Evolutionary conservation across 2,797 vertebrate genomes (phyloP).

Genomic region (Enteromius trimaculatus): DNA sequence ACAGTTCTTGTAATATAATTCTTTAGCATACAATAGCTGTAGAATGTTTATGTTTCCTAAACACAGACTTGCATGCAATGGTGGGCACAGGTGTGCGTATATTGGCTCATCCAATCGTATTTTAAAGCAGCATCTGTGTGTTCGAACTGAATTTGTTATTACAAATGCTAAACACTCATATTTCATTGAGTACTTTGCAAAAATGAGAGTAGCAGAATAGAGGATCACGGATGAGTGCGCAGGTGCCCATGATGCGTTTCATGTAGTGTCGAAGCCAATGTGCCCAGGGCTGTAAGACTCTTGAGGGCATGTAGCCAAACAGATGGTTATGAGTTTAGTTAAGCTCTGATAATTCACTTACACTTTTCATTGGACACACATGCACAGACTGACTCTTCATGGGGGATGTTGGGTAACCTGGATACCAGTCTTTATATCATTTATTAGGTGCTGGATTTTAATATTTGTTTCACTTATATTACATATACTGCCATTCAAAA

Average conservation of each 20-base stretch:
- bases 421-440: constrained; percentile 13
- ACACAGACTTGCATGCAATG: neutral
- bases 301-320: constrained; percentile 59
- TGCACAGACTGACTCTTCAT: constrained; percentile 41
- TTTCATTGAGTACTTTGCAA: neutral
- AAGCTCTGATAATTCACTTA: constrained; percentile 65
- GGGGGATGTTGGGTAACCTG: constrained; percentile 47
- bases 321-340: constrained; percentile 67
- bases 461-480: too few species aligned
- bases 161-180: constrained; percentile 15
- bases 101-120: neutral
- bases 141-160: constrained; percentile 1
- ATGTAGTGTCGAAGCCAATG: constrained; percentile 45
- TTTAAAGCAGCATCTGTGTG: neutral
- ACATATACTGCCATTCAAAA: too few species aligned
- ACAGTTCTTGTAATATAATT: neutral
- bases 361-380: constrained; percentile 51
- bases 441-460: neutral
- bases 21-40: neutral
- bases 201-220: constrained; percentile 12
- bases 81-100: neutral
- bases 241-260: constrained; percentile 43
- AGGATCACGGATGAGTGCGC: constrained; percentile 42
- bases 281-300: constrained; percentile 45
- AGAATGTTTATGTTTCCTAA: neutral